Evolutionary conservation across 2,113 vertebrate species (phyloP).

Genomic region (Eudyptes chrysolophus): DNA sequence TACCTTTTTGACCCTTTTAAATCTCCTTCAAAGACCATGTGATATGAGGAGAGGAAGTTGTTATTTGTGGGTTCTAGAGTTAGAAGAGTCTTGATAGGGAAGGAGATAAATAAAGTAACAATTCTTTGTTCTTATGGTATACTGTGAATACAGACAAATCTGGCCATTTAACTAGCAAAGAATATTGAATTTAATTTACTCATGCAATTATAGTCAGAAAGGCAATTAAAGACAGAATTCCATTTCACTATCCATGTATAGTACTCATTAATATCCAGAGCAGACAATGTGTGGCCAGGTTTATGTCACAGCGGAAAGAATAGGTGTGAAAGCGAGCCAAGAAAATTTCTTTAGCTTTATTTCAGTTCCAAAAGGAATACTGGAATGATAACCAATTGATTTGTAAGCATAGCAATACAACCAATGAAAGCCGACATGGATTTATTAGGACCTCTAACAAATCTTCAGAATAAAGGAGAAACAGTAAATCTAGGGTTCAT

Average conservation of each 20-base stretch:
- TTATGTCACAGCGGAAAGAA: not conserved
- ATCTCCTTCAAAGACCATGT: not conserved
- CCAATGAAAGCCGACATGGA: not conserved
- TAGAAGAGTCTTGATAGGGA: not conserved
- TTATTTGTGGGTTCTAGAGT: not conserved
- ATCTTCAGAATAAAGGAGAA: not conserved
- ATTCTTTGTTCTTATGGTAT: not conserved
- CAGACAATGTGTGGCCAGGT: not conserved
- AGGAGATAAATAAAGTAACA: not conserved
- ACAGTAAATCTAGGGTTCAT: not conserved
- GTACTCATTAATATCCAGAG: not conserved
- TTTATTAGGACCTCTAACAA: not conserved
- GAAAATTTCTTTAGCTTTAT: not conserved
- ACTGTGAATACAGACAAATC: not conserved
- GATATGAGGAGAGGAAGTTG: not conserved
- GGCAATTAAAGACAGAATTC: not conserved
- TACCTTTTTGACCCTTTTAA: not conserved
- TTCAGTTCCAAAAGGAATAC: not conserved
- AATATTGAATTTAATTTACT: not conserved
- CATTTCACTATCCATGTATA: not conserved
- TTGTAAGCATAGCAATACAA: not conserved
- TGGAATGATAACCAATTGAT: not conserved
- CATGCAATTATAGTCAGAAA: not conserved
- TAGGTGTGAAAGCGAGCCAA: not conserved
- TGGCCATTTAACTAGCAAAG: not conserved